Evolutionary conservation across 2,113 vertebrate species (phyloP), one percentile per base, ranked within the genome.

Genomic region (Picathartes gymnocephalus): DNA sequence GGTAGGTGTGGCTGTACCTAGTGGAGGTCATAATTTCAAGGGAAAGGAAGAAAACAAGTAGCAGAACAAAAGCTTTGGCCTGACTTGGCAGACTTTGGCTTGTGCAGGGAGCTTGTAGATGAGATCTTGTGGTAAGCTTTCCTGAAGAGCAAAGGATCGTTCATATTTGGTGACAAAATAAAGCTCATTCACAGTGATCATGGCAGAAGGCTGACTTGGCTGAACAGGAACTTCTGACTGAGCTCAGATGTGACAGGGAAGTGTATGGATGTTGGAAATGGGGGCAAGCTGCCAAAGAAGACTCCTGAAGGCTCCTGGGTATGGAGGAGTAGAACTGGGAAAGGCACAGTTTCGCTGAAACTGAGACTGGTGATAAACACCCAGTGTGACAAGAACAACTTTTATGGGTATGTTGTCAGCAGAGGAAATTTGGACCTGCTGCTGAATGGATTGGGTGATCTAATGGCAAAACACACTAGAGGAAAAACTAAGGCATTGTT

Each of bases 391-490:
- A 84, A 69, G 31, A 73, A 25, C 25, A 39, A 33, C 47, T 81
- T 78, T 40, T 54, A 31, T 50, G 58, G 42, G 18, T 73, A 7
- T 0, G 2, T 37, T 84, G 42, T 30, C 42, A 79, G 56, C 54
- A 92, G 54, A 80, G 51, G 54, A 83, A 69, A 30, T 77, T 77
- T 45, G 28, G 28, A 89, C 28, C 20, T 53, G 30, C 37, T 73
- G 8, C 60, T 70, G 56, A 66, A 69, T 65, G 37, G 18, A 51
- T 24, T 78, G 44, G 5, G 10, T 50, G 47, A 47, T 58, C 25
- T 58, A 57, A 51, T 53, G 42, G 18, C 44, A 68, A 65, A 86
- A 82, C 11, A n/a, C 0, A 0, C 14, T 2, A 7, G 4, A 21
- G 57, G 18, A 24, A 28, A n/a, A 86, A 54, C 20, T 19, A 35